A percentile compares a stretch with the other conserved stretches of the same genome.
These are phyloP conservation scores for Ictalurus furcatus DNA, from an alignment of 2,113 vertebrate genomes.

Conservation along the genomic window DNA sequence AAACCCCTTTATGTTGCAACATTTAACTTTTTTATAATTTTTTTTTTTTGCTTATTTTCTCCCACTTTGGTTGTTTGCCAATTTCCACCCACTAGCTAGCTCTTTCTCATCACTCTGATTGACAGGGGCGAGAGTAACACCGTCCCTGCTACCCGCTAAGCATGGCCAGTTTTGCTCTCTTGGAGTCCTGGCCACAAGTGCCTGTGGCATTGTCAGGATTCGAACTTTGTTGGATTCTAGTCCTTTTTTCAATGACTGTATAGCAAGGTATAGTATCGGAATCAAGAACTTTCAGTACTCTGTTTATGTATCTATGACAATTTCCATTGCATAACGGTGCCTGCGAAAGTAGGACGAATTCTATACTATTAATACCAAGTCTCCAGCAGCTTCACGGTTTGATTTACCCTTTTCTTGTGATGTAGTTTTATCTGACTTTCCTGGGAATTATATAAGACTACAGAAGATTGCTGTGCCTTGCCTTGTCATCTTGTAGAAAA, in stretches of 20 bases:
- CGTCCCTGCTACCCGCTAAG: neutral
- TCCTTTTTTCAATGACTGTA: neutral
- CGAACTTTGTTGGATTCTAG: no score
- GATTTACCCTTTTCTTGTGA: neutral
- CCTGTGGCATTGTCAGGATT: neutral
- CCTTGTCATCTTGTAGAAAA: neutral
- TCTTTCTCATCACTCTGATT: neutral
- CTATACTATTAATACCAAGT: neutral
- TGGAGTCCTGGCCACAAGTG: neutral
- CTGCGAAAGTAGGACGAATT: neutral
- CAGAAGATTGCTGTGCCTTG: neutral
- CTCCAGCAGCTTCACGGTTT: neutral
- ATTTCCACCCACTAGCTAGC: neutral
- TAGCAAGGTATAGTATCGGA: neutral
- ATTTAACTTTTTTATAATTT: neutral
- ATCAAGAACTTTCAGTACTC: neutral
- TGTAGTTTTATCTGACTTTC: neutral
- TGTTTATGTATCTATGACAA: neutral
- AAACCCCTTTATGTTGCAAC: neutral
- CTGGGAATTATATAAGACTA: neutral
- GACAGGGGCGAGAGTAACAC: neutral
- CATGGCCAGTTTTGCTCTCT: neutral
- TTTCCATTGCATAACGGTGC: neutral
- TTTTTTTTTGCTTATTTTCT: neutral
- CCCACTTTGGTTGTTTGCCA: neutral